A percentile compares a stretch with the other conserved stretches of the same genome.
Evolutionary conservation across 2,113 vertebrate genomes (phyloP).

Genomic region (Bettongia penicillata): DNA sequence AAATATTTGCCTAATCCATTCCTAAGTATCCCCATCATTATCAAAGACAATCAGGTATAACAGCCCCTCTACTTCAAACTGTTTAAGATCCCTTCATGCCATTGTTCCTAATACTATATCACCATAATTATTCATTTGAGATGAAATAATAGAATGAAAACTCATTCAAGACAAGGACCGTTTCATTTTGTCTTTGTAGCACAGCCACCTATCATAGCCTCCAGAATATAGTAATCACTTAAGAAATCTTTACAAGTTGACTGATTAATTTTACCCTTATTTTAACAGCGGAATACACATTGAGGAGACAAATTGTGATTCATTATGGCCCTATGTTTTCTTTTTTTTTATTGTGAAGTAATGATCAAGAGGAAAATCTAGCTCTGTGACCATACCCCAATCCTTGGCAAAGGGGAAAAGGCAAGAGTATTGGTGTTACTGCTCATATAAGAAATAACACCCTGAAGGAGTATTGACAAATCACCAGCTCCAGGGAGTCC

Average conservation of each 20-base stretch:
- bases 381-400: not conserved
- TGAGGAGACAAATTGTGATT: not conserved
- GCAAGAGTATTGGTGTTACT: not conserved
- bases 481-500: not conserved
- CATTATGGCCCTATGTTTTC: no score
- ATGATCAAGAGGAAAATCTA: not conserved
- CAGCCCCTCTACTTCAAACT: not conserved
- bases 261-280: not conserved
- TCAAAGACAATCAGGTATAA: not conserved
- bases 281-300: not conserved
- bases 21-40: not conserved
- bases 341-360: not conserved
- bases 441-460: not conserved
- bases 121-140: not conserved
- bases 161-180: not conserved
- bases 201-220: not conserved
- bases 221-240: not conserved
- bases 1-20: not conserved
- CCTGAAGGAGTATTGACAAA: not conserved
- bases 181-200: not conserved
- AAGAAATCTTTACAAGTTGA: not conserved
- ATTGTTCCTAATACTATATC: not conserved
- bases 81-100: not conserved
- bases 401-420: not conserved
- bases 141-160: not conserved